Percentiles rank a stretch among this genome's conserved stretches.
Evolutionary conservation across 2,797 vertebrate genomes (phyloP).

Genomic region (Babyrousa celebensis): DNA sequence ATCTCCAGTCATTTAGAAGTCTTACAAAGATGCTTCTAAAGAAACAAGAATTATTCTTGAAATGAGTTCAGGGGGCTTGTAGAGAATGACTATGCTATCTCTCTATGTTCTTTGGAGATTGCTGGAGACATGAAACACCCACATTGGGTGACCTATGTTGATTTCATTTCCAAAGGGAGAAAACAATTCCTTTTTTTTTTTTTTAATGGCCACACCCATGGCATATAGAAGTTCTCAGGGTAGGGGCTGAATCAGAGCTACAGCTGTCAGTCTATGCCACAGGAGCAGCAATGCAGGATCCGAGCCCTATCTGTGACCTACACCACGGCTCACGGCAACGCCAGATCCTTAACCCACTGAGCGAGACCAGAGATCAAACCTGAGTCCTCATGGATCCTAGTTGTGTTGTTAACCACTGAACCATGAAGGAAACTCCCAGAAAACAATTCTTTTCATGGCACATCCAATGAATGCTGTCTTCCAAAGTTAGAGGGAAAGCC

Average conservation of each 20-base stretch:
- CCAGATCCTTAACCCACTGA: too few species aligned
- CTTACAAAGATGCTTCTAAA: conserved; percentile 46
- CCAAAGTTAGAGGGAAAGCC: not conserved
- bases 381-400: too few species aligned
- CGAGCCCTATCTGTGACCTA: too few species aligned
- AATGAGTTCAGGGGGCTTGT: not conserved
- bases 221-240: too few species aligned
- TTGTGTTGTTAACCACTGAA: too few species aligned
- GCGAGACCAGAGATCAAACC: too few species aligned
- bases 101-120: not conserved
- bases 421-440: not conserved
- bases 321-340: too few species aligned
- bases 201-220: too few species aligned
- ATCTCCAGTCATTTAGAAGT: not conserved
- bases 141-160: not conserved
- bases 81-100: not conserved
- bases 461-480: not conserved
- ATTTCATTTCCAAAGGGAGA: not conserved
- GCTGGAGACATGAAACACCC: not conserved
- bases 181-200: not conserved
- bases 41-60: not conserved
- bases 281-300: too few species aligned
- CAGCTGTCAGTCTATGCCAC: too few species aligned
- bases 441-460: not conserved
- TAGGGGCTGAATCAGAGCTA: too few species aligned